Percentiles rank a stretch among this genome's conserved stretches.
phyloP scores from a whole-genome alignment of 1,140 invertebrate species.

The Scaptomyza montana region DNA sequence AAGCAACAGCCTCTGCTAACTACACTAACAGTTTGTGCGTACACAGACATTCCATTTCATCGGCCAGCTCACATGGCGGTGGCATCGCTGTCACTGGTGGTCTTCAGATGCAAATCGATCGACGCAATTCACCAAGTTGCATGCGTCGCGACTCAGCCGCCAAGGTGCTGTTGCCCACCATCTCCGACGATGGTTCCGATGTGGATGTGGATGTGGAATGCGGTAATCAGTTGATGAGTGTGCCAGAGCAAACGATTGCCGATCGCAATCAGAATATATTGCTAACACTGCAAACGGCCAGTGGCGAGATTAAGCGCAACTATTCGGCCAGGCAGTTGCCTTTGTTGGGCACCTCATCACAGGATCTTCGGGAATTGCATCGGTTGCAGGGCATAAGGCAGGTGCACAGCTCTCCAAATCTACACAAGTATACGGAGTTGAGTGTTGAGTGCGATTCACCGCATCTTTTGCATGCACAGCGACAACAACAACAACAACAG shows the following conservation, averaged over 20 bases:
- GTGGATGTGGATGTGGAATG: slow-evolving; percentile 51
- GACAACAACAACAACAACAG: slow-evolving; percentile 53
- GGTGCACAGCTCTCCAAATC: slow-evolving; percentile 81
- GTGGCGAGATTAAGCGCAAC: slow-evolving; percentile 79
- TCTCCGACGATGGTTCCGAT: slow-evolving; percentile 76
- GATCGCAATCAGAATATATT: slow-evolving; percentile 78
- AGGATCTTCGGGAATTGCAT: slow-evolving; percentile 63
- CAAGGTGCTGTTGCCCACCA: slow-evolving; percentile 76
- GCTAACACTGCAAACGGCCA: slow-evolving; percentile 71
- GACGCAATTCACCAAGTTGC: slow-evolving; percentile 68
- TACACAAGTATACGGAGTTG: slow-evolving; percentile 74
- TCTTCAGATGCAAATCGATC: slow-evolving; percentile 80
- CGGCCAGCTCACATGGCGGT: slow-evolving; percentile 71
- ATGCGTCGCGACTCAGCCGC: slow-evolving; percentile 75
- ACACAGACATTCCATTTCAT: slow-evolving; percentile 73
- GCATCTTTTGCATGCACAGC: slow-evolving; percentile 67
- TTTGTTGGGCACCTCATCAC: slow-evolving; percentile 68
- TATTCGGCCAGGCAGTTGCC: slow-evolving; percentile 76
- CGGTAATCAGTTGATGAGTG: slow-evolving; percentile 48
- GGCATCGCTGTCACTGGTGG: slow-evolving; percentile 53
- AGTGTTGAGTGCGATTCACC: slow-evolving; percentile 57
- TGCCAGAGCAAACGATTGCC: slow-evolving; percentile 54
- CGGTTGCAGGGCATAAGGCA: slow-evolving; percentile 74
- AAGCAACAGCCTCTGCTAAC: slow-evolving; percentile 78
- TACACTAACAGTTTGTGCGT: slow-evolving; percentile 77